These are phyloP conservation scores for Malurus leucopterus DNA, from an alignment of 2,797 vertebrate genomes.

Conservation along the genomic window DNA sequence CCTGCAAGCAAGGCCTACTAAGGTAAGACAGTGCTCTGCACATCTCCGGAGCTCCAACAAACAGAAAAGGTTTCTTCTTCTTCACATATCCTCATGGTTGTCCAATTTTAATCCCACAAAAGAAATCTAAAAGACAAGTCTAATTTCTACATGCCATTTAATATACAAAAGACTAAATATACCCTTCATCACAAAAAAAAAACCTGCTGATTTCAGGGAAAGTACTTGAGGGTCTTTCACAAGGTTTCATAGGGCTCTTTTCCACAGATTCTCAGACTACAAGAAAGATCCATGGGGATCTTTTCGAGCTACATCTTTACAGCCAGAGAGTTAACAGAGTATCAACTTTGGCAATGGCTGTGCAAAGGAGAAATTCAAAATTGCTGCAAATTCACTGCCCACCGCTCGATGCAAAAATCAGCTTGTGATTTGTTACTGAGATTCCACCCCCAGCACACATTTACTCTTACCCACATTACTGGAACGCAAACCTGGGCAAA, in stretches of 20 bases:
- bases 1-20: background rate
- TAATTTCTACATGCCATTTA: background rate
- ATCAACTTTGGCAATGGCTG: background rate
- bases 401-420: background rate
- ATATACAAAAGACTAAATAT: background rate
- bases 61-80: background rate
- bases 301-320: accelerated
- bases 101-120: background rate
- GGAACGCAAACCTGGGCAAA: background rate
- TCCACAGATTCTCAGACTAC: too few relatives aligned
- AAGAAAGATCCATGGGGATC: background rate
- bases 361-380: background rate
- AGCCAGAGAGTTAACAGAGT: background rate
- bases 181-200: background rate
- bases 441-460: background rate
- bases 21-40: background rate
- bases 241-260: background rate
- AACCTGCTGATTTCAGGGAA: background rate
- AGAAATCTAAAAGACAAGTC: background rate
- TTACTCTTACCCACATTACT: background rate
- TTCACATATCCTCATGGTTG: accelerated
- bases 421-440: background rate
- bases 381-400: background rate
- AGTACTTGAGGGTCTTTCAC: background rate
- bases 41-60: background rate